phyloP scores from a whole-genome alignment of 53 echinoderm and acorn worm genomes.

The Actinopyga echinites region DNA sequence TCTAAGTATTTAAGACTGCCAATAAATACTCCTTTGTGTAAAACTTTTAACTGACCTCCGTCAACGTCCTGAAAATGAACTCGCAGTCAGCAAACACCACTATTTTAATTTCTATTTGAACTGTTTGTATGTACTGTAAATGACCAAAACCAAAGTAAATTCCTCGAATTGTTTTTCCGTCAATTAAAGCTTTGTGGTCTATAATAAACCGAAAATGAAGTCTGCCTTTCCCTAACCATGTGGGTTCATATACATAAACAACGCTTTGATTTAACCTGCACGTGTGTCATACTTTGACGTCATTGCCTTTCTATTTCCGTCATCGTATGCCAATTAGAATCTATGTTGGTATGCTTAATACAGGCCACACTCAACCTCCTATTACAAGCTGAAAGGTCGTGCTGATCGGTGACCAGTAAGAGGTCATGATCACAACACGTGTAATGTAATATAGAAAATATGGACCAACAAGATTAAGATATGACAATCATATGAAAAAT shows the following conservation, averaged over 20 bases:
- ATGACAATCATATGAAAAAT: too few relatives aligned
- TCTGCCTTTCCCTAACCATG: background rate
- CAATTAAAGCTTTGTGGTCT: background rate
- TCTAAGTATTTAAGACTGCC: too few relatives aligned
- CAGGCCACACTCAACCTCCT: background rate
- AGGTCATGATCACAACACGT: too few relatives aligned
- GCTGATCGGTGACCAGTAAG: background rate
- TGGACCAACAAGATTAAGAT: too few relatives aligned
- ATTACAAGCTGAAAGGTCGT: background rate
- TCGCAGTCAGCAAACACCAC: too few relatives aligned
- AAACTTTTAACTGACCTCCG: too few relatives aligned
- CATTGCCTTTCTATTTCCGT: background rate
- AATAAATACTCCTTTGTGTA: too few relatives aligned
- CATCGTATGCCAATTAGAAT: slow-evolving; percentile 32
- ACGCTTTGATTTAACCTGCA: background rate
- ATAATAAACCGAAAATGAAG: background rate
- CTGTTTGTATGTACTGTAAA: too few relatives aligned
- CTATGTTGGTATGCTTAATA: slow-evolving; percentile 15
- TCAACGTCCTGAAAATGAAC: too few relatives aligned
- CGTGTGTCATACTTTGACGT: slow-evolving; percentile 12
- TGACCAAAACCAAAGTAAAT: background rate
- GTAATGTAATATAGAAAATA: too few relatives aligned
- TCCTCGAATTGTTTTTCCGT: slow-evolving; percentile 9
- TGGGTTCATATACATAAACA: background rate
- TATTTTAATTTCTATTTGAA: too few relatives aligned